A percentile compares a stretch with the other conserved stretches of the same genome.
These are phyloP conservation scores for Tonatia bakeri DNA, from an alignment of 2,113 vertebrate species.

Conservation along the genomic window DNA sequence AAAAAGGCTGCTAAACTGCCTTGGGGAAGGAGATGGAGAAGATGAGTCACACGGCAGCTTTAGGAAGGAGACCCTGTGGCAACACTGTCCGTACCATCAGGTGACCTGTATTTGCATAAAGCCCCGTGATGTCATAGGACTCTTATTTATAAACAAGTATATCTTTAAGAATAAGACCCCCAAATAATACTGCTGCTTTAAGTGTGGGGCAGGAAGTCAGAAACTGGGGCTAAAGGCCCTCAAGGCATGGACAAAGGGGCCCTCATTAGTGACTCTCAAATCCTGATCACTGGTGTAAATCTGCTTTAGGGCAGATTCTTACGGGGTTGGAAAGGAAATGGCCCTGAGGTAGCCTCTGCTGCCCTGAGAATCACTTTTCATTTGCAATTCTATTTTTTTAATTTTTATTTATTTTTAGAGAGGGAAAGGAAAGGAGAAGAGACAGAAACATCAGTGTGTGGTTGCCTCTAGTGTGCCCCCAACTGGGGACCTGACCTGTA, in stretches of 20 bases:
- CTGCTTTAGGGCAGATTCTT: neutral
- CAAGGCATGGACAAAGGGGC: neutral
- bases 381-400: slow-evolving; percentile 26
- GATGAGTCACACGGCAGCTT: slow-evolving; percentile 6
- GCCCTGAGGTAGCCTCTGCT: neutral
- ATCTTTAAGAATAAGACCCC: slow-evolving; percentile 11
- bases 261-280: neutral
- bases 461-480: too few species aligned
- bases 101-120: neutral
- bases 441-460: too few species aligned
- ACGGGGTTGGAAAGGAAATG: neutral
- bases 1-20: neutral
- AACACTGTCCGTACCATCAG: neutral
- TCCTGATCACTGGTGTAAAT: neutral
- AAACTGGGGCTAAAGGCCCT: neutral
- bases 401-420: too few species aligned
- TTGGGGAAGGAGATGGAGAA: neutral
- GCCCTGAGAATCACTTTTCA: slow-evolving; percentile 30
- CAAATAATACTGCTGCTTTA: neutral
- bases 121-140: neutral
- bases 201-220: neutral
- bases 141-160: slow-evolving; percentile 27
- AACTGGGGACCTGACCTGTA: too few species aligned
- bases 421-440: too few species aligned
- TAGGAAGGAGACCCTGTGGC: neutral